Evolutionary conservation across 2,888 invertebrate genomes (phyloP), one percentile per base, ranked within the genome.

Genomic region (Caenorhabditis sp.): DNA sequence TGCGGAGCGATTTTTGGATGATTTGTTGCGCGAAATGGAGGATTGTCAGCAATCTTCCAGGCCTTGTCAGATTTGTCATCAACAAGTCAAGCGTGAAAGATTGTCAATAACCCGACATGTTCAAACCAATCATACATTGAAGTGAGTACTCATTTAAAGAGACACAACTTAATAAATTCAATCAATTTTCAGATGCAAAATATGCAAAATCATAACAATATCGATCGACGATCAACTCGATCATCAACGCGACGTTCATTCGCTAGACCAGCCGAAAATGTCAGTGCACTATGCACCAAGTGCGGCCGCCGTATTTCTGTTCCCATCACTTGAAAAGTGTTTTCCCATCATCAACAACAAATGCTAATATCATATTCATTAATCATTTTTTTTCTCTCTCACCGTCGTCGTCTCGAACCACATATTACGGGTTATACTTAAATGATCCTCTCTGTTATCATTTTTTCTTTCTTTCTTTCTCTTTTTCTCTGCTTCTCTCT

Each of bases 171-270:
- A 31, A 6, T 6, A 10, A 31, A 31, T n/a, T n/a, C n/a, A n/a
- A n/a, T n/a, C n/a, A n/a, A 58, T 43, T 69, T 74, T 23, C 62
- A 74, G 77, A 69, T 78, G 78, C 54, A 78, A 78, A 61, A 69
- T 63, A 4, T 78, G 78, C 73, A 78, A 76, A 58, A 54, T 55
- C 5, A 69, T 76, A 17, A 59, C 72, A 21, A 58, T 61, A 23
- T 65, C 51, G 1, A 58, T 67, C 26, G 71, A 70, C 6, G 73
- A 69, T 31, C 78, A 78, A 64, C 53, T 61, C 0, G 36, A 19
- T 1, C 78, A 78, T 50, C 72, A 70, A 21, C 24, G 58, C 0
- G 54, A 65, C 24, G 37, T 55, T 4, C 78, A 78, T 66, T 59
- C 62, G 19, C 49, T 67, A 3, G 36, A 36, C 3, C 62, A 72